Conservation (phyloP, 1,140 invertebrate genomes). For the Zaprionus nigranus region DNA sequence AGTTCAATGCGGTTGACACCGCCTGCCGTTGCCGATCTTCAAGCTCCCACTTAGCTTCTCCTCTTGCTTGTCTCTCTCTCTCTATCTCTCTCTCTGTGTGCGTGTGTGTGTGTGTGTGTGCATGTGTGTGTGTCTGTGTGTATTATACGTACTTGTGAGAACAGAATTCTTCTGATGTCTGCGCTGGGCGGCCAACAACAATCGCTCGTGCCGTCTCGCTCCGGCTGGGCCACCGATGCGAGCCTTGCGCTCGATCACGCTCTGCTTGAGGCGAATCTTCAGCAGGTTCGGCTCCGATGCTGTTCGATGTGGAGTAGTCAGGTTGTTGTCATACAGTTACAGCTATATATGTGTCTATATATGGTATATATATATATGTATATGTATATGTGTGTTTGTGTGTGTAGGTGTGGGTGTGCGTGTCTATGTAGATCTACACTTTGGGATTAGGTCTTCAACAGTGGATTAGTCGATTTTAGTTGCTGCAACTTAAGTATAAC, state of each 20-base stretch:
- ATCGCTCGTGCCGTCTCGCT: conserved; percentile 92
- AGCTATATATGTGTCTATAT: conserved; percentile 15
- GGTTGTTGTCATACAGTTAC: conserved; percentile 24
- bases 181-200: conserved; percentile 90
- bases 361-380: conserved; percentile 13
- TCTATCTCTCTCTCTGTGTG: background rate
- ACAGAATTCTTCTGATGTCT: conserved; percentile 88
- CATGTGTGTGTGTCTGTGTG: conserved; percentile 27
- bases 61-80: background rate
- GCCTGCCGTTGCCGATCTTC: background rate
- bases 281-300: conserved; percentile 98
- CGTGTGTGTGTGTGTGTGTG: conserved; percentile 14
- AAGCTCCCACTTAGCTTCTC: background rate
- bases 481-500: conserved; percentile 9
- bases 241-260: conserved; percentile 94
- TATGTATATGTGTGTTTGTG: conserved; percentile 17
- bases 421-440: background rate
- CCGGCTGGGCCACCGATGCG: conserved; percentile 91
- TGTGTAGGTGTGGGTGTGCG: conserved; percentile 5
- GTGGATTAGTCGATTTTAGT: background rate
- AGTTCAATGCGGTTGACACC: conserved; percentile 35
- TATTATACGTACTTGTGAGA: conserved; percentile 90
- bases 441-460: conserved; percentile 9
- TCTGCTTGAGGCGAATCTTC: conserved; percentile 98
- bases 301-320: conserved; percentile 85